Base-by-base conservation (phyloP, 2,888 invertebrate species). In the Auanema sp. region DNA sequence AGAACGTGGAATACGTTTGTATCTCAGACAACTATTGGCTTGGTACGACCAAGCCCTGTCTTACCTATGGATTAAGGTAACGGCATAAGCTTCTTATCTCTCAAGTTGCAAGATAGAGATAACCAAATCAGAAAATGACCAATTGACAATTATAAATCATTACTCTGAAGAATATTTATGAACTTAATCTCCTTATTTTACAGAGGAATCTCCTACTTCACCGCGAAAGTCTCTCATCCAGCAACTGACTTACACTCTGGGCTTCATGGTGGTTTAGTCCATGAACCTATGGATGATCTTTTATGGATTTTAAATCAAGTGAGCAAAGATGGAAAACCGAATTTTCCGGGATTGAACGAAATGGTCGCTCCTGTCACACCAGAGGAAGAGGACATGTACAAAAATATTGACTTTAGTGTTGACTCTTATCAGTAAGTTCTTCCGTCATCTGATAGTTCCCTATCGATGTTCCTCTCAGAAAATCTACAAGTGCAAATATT, bases 11-110 rank as follows among this genome's bases (percentile, higher is more conserved):
- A 85, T 96, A 89, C 86, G 92, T 95, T 16, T 96, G 96, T 85
- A 96, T 98, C 83, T 95, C 95, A 23, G 97, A 98, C 85, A 98
- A 96, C 86, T 98, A 97, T 84, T 98, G 97, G 97, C 86, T 98
- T 65, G 96, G 97, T 1, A 94, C 91, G 68, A 90, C 89, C n/a
- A 94, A 93, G 83, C 97, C 98, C 0, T 97, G 97, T 84, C 89
- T 98, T 66, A 96, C 96, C 0, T 97, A 97, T 85, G 97, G 97
- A 5, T 88, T 98, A 12, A 88, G 83, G 76, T 81, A 21, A 16
- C 24, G 59, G 2, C 18, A 12, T 16, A 33, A 33, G 33, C 33
- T 33, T 33, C 33, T 33, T 33, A 33, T 33, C 33, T 33, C 8
- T 8, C 33, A 33, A 33, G 33, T 33, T 33, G 33, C 33, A 33